Evolutionary conservation across 2,888 invertebrate genomes (phyloP), one percentile per base, ranked within the genome.

Genomic region (Aleiodes testaceus): DNA sequence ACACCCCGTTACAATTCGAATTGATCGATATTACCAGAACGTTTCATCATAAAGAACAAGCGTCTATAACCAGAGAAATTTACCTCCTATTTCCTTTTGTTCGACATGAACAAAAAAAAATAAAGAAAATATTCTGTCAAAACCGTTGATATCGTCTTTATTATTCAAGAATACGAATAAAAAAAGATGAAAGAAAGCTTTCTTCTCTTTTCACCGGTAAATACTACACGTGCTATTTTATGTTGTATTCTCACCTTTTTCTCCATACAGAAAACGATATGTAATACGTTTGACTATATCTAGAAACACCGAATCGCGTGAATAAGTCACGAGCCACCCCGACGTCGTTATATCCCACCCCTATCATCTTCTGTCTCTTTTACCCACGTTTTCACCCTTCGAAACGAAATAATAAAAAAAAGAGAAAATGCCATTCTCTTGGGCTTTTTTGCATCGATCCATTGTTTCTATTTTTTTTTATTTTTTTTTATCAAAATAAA

Each of bases 251-350:
- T 42, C 59, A 59, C 53, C 67, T 55, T 55, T 67, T 65, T 36
- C 36, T 36, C 55, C 67, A 45, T 55, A 53, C 45, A 14, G 36
- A 36, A 36, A 36, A 36, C 36, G 36, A 36, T 36, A 67, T 52
- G 52, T 67, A 67, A 42, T 45, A 30, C 36, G 67, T 45, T 55
- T 47, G 55, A 45, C 67, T 67, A 67, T 67, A 67, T 67, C 53
- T 16, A 67, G 67, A 47, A 67, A 55, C 67, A 59, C 59, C 59
- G 50, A 66, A 50, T 47, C 66, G 47, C 59, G 70, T 70, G 70
- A 70, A 70, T 70, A 70, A 70, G 59, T 70, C 50, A 70, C 55
- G 66, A 70, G 66, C 30, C 52, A 52, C 66, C 50, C 36, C 66
- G 16, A 36, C 52, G 52, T 52, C 52, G 42, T 59, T 52, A 52